Percentiles rank a stretch among this genome's conserved stretches.
These are phyloP conservation scores for Dilophus febrilis DNA, from an alignment of 2,888 invertebrate species.

Conservation along the genomic window DNA sequence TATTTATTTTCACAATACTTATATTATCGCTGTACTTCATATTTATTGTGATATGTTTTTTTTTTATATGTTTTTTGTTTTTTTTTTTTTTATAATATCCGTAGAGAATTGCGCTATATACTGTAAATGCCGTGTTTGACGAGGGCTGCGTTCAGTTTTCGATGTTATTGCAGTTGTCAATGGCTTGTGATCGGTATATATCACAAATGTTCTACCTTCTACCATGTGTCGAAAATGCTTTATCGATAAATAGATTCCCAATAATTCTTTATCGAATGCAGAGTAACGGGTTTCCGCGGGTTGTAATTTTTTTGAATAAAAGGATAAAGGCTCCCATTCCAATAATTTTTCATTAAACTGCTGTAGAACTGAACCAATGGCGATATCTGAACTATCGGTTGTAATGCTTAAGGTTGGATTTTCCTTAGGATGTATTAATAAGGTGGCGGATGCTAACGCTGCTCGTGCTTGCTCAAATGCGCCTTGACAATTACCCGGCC, in stretches of 20 bases:
- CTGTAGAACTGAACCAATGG: constrained; percentile 23
- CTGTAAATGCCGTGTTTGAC: constrained; percentile 21
- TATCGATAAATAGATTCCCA: constrained; percentile 22
- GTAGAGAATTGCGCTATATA: constrained; percentile 14
- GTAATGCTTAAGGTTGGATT: constrained; percentile 13
- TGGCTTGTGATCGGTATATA: constrained; percentile 21
- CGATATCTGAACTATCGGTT: constrained; percentile 18
- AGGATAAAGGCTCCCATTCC: constrained; percentile 20
- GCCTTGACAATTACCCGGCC: not conserved
- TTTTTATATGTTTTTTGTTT: no score
- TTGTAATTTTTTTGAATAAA: constrained; percentile 20
- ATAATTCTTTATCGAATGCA: constrained; percentile 22
- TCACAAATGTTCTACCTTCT: constrained; percentile 18
- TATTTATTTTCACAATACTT: no score
- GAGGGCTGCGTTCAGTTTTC: constrained; percentile 17
- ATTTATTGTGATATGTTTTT: no score
- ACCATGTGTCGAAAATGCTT: constrained; percentile 22
- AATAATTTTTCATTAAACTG: constrained; percentile 11
- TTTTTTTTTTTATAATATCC: no score
- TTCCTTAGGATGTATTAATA: constrained; percentile 19
- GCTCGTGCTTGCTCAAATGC: not conserved
- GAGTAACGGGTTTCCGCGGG: constrained; percentile 18
- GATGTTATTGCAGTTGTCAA: constrained; percentile 17
- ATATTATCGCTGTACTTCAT: no score
- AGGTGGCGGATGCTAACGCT: constrained; percentile 7